Percentiles rank a stretch among this genome's conserved stretches.
Conservation (phyloP, 2,888 invertebrate genomes). For the Vesta saturnalis region DNA sequence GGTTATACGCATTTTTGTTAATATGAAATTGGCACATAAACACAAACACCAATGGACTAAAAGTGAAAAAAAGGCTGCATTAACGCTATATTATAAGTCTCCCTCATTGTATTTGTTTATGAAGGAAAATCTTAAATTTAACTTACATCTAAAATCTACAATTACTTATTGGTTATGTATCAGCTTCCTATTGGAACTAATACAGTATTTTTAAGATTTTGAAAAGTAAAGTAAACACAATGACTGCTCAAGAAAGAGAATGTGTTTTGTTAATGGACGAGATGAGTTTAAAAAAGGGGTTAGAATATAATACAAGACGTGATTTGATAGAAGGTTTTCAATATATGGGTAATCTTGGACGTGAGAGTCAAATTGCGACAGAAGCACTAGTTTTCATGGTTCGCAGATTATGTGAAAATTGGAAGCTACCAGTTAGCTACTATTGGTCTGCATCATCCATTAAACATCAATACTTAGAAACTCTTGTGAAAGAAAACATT, state of each 20-base stretch:
- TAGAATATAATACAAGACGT: no score
- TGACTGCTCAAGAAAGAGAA: no score
- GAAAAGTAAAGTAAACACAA: background rate
- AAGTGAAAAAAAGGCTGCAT: background rate
- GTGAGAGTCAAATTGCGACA: slow-evolving; percentile 12
- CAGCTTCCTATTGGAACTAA: background rate
- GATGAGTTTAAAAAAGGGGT: no score
- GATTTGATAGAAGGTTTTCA: no score
- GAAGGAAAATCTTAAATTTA: no score
- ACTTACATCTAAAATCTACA: no score
- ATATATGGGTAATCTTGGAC: no score
- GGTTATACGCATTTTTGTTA: no score
- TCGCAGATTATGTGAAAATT: slow-evolving; percentile 20
- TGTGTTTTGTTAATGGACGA: no score
- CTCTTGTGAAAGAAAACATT: background rate
- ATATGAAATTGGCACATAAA: background rate
- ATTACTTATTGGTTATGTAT: no score
- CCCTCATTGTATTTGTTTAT: no score
- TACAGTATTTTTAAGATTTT: background rate
- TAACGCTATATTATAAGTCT: no score
- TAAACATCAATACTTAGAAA: background rate
- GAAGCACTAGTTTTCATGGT: slow-evolving; percentile 25
- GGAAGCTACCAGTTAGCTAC: slow-evolving; percentile 41
- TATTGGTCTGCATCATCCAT: background rate
- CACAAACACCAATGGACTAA: background rate